These are phyloP conservation scores for Chroicocephalus ridibundus DNA, from an alignment of 2,113 vertebrate genomes.

Conservation along the genomic window DNA sequence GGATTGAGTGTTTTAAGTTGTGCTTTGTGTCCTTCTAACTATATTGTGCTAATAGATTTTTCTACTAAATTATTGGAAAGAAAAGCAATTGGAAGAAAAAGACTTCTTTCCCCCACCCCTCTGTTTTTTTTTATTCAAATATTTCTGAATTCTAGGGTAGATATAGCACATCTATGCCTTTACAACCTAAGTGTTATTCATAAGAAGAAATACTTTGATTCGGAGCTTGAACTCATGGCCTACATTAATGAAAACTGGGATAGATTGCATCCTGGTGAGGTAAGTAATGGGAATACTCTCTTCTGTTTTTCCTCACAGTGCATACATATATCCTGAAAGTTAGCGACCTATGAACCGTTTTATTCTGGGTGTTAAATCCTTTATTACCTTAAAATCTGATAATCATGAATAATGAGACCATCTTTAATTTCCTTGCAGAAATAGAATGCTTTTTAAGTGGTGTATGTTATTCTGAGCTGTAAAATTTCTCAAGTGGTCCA, in stretches of 20 bases:
- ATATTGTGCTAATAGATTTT: neutral
- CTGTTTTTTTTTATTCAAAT: constrained; percentile 33
- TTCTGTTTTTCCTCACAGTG: neutral
- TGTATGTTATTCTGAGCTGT: neutral
- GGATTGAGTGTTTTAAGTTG: neutral
- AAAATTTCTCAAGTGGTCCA: neutral
- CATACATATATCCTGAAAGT: neutral
- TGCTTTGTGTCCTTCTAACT: neutral
- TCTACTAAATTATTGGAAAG: neutral
- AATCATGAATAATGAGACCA: neutral
- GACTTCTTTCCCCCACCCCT: neutral
- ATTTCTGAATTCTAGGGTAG: constrained; percentile 84
- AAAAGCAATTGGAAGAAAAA: neutral
- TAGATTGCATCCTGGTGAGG: constrained; percentile 92
- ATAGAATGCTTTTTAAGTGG: neutral
- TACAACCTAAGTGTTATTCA: constrained; percentile 98
- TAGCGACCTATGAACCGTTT: neutral
- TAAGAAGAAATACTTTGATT: constrained; percentile 99
- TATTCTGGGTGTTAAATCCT: neutral
- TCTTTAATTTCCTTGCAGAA: neutral
- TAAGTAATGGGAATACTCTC: constrained; percentile 62
- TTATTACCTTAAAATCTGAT: neutral
- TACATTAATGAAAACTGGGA: constrained; percentile 99
- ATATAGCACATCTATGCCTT: constrained; percentile 95
- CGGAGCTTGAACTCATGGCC: constrained; percentile 93